Evolutionary conservation across 2,113 vertebrate genomes (phyloP).

Genomic region (Alces alces): DNA sequence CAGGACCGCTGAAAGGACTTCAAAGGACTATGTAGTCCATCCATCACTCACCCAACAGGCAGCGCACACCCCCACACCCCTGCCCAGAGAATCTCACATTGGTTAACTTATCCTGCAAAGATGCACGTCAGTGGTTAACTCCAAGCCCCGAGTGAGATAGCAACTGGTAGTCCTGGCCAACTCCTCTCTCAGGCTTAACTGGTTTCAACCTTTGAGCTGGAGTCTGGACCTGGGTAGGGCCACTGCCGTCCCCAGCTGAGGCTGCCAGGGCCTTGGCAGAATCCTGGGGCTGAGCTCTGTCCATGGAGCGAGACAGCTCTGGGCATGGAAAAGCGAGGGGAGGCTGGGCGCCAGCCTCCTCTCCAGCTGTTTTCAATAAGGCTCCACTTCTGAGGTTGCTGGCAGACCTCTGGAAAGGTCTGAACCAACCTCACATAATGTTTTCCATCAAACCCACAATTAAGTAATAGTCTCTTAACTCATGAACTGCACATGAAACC

Average conservation of each 20-base stretch:
- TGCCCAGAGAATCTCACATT: neutral
- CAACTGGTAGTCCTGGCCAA: neutral
- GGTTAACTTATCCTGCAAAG: neutral
- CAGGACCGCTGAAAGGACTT: neutral
- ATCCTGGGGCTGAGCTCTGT: neutral
- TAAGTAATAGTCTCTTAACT: constrained; percentile 76
- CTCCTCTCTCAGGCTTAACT: neutral
- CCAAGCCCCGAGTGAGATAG: neutral
- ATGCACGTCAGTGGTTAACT: neutral
- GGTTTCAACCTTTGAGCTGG: neutral
- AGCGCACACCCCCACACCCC: neutral
- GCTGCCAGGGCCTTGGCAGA: constrained; percentile 42
- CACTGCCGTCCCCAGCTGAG: neutral
- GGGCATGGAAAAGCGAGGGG: constrained; percentile 40
- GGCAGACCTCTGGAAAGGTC: constrained; percentile 70
- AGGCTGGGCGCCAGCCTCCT: constrained; percentile 45
- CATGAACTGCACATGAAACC: constrained; percentile 59
- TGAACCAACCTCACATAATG: constrained; percentile 73
- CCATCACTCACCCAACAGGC: neutral
- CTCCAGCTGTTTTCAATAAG: constrained; percentile 74
- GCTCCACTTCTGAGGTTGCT: constrained; percentile 74
- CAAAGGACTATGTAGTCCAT: neutral
- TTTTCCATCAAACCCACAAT: constrained; percentile 75
- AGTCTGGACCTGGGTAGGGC: constrained; percentile 23
- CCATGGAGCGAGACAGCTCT: constrained; percentile 28